A percentile compares a stretch with the other conserved stretches of the same genome.
Evolutionary conservation across 2,888 invertebrate genomes (phyloP).

Genomic region (Aspidiotus rigidus): DNA sequence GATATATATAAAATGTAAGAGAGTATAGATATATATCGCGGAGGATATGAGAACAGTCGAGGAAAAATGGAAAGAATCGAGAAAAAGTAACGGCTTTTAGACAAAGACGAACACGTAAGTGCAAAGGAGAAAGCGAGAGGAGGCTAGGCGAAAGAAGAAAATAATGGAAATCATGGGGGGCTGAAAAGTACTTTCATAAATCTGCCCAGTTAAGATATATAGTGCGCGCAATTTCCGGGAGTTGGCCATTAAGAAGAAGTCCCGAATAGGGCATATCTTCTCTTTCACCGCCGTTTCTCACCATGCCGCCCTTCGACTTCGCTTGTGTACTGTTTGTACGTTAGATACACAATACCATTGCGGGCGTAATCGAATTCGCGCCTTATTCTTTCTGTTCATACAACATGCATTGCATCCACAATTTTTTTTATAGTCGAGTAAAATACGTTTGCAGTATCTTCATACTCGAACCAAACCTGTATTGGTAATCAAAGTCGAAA

Average conservation of each 20-base stretch:
- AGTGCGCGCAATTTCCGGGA: constrained; percentile 81
- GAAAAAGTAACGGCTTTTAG: constrained; percentile 14
- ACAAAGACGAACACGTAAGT: constrained; percentile 21
- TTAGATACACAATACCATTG: constrained; percentile 18
- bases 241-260: constrained; percentile 62
- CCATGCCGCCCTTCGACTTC: constrained; percentile 24
- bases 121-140: constrained; percentile 25
- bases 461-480: too few relatives aligned
- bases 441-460: too few relatives aligned
- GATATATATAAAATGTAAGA: constrained; percentile 20
- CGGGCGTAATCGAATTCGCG: constrained; percentile 26
- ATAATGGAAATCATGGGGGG: constrained; percentile 41
- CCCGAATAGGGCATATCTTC: constrained; percentile 33
- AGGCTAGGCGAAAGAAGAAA: constrained; percentile 27
- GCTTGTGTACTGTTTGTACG: constrained; percentile 18
- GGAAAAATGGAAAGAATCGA: constrained; percentile 22
- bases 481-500: too few relatives aligned
- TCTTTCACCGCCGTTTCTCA: constrained; percentile 29
- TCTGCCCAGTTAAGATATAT: constrained; percentile 70
- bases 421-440: too few relatives aligned
- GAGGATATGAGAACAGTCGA: constrained; percentile 18
- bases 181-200: constrained; percentile 76
- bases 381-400: not conserved
- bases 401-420: too few relatives aligned
- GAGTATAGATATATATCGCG: constrained; percentile 17